A percentile compares a stretch with the other conserved stretches of the same genome.
These are phyloP conservation scores for Geophilus truncorum DNA, from an alignment of 2,888 invertebrate species.

Conservation along the genomic window DNA sequence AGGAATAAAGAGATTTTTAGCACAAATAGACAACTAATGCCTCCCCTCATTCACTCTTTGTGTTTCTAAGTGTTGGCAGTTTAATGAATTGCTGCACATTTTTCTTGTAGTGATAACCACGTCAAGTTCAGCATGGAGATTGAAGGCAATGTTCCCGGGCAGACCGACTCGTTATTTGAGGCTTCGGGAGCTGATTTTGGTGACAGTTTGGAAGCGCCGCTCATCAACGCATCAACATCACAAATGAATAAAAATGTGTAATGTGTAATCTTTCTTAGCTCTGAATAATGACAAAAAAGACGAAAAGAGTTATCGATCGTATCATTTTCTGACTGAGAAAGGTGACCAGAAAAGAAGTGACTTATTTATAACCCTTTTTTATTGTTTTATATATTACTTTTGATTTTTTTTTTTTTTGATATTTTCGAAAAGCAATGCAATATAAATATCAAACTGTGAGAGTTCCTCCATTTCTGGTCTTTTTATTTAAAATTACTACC, in stretches of 20 bases:
- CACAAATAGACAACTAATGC: background rate
- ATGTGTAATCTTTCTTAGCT: background rate
- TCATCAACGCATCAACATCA: slow-evolving; percentile 51
- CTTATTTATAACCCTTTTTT: background rate
- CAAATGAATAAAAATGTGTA: slow-evolving; percentile 5
- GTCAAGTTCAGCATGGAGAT: slow-evolving; percentile 40
- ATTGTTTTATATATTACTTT: background rate
- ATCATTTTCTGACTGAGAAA: background rate
- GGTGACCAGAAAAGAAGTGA: slow-evolving; percentile 14
- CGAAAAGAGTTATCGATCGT: background rate
- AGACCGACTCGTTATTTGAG: slow-evolving; percentile 61
- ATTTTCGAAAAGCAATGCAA: background rate
- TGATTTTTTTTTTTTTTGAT: background rate
- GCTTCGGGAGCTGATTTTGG: slow-evolving; percentile 73
- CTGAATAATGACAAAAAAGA: background rate
- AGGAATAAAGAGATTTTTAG: slow-evolving; percentile 11
- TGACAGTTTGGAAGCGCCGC: slow-evolving; percentile 68
- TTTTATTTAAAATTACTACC: background rate
- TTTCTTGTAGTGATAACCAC: slow-evolving; percentile 39
- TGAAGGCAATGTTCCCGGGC: slow-evolving; percentile 38
- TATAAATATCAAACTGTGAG: background rate
- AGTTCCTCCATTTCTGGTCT: slow-evolving; percentile 2
- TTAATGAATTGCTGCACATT: slow-evolving; percentile 6
- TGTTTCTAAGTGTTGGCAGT: background rate
- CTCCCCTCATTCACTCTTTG: background rate